Evolutionary conservation across 1,140 invertebrate genomes (phyloP).

Genomic region (Drosophila ohnishii): DNA sequence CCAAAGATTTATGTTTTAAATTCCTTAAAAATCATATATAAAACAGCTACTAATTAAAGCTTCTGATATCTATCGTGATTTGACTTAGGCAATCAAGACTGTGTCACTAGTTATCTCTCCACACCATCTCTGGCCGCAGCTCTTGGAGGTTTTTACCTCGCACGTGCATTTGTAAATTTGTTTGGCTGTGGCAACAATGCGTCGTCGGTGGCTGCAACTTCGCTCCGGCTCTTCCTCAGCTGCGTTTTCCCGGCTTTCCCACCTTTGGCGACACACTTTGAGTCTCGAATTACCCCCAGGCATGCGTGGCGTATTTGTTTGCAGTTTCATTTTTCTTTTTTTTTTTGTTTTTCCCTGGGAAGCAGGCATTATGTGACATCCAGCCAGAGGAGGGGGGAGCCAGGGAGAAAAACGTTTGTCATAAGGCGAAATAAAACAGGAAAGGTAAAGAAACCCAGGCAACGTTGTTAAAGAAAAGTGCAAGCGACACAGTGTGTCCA

Average conservation of each 20-base stretch:
- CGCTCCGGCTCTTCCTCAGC: constrained; percentile 29
- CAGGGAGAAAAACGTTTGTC: constrained; percentile 24
- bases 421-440: constrained; percentile 39
- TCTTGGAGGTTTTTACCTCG: constrained; percentile 11
- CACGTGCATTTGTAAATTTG: constrained; percentile 46
- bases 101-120: constrained; percentile 12
- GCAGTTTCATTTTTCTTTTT: constrained; percentile 22
- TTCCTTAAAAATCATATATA: too few relatives aligned
- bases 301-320: constrained; percentile 49
- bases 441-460: constrained; percentile 39
- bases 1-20: neutral
- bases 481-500: constrained; percentile 57
- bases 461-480: constrained; percentile 51
- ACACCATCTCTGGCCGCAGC: constrained; percentile 23
- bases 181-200: constrained; percentile 60
- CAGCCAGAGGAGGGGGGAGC: neutral
- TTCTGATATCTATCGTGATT: neutral
- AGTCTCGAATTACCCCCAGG: constrained; percentile 45
- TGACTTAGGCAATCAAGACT: constrained; percentile 1
- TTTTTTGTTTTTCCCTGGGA: constrained; percentile 11
- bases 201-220: constrained; percentile 37
- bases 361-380: constrained; percentile 55
- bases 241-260: constrained; percentile 14
- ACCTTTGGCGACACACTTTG: constrained; percentile 45
- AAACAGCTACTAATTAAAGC: too few relatives aligned